Evolutionary conservation across 1,140 invertebrate genomes (phyloP).

Genomic region (Drosophila lacertosa): DNA sequence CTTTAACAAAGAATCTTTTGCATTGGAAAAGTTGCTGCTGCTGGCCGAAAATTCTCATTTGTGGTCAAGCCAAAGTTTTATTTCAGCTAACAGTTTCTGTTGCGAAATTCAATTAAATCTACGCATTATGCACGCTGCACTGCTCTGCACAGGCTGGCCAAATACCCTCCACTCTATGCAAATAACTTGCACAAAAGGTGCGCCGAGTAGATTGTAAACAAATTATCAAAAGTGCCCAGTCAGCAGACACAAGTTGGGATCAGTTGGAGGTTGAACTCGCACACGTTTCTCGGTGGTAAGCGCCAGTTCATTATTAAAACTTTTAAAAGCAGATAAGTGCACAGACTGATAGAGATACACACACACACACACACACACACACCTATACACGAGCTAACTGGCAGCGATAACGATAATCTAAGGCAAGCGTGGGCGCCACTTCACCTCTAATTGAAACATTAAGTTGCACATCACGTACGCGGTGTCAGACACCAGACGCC

Average conservation of each 20-base stretch:
- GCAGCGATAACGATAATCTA: slow-evolving; percentile 64
- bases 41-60: slow-evolving; percentile 21
- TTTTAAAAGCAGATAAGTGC: slow-evolving; percentile 84
- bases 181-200: slow-evolving; percentile 50
- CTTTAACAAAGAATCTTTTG: slow-evolving; percentile 50
- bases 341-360: slow-evolving; percentile 79
- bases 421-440: slow-evolving; percentile 63
- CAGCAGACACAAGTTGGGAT: slow-evolving; percentile 25
- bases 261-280: slow-evolving; percentile 22
- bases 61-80: slow-evolving; percentile 57
- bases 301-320: slow-evolving; percentile 83
- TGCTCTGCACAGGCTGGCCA: slow-evolving; percentile 16
- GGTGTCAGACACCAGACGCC: slow-evolving; percentile 83
- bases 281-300: slow-evolving; percentile 69
- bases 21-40: slow-evolving; percentile 27
- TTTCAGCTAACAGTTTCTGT: slow-evolving; percentile 49
- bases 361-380: slow-evolving; percentile 32
- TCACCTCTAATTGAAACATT: slow-evolving; percentile 84
- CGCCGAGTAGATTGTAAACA: slow-evolving; percentile 43
- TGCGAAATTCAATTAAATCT: slow-evolving; percentile 58
- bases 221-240: slow-evolving; percentile 73
- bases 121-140: slow-evolving; percentile 47
- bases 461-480: slow-evolving; percentile 84
- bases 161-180: slow-evolving; percentile 13
- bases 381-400: slow-evolving; percentile 9